Base-by-base conservation (phyloP, 2,888 invertebrate genomes). In the Imbricaverruca yamaguchii region DNA sequence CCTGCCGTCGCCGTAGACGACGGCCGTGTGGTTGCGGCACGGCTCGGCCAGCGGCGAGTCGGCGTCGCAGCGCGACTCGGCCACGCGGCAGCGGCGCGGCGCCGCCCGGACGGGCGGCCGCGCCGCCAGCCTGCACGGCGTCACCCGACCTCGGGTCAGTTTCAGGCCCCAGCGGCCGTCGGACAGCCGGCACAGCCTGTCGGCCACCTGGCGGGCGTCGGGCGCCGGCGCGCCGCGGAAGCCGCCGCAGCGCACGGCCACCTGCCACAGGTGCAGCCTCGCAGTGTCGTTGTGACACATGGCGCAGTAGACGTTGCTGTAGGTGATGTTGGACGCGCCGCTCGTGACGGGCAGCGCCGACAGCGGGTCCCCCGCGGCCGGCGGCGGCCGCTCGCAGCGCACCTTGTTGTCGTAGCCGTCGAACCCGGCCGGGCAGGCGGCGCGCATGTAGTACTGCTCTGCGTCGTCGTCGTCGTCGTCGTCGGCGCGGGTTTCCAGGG, bases 281-380 rank as follows among this genome's bases (percentile, higher is more conserved):
- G n/a, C 23, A 15, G 79, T 57, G 79, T 79, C 79, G 79, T 57
- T 57, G 59, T 79, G 79, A 15, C 79, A 79, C 79, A 79, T 56
- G 59, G 79, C 79, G 79, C 79, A 79, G 79, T 15, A 79, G 56
- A 57, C 13, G 57, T 56, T 79, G 57, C 25, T 23, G 57, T 79
- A 79, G 57, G 79, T 79, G 57, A 56, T n/a, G 59, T 18, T 18
- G 23, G 79, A 8, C 23, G 59, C 25, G 57, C 7, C 25, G 79
- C 79, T 79, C 57, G 79, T 79, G 57, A 59, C 79, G 23, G 57
- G 79, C 6, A 79, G 56, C 15, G 79, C 56, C 6, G 57, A 56
- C 12, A 79, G n/a, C 10, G 79, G 79, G 79, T 79, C 79, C n/a
- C 55, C 21, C 21, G 18, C 53, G 13, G 79, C 59, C 8, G 4